Percentiles rank a stretch among this genome's conserved stretches.
phyloP scores from a whole-genome alignment of 2,113 vertebrate species.

The Actenoides hombroni region DNA sequence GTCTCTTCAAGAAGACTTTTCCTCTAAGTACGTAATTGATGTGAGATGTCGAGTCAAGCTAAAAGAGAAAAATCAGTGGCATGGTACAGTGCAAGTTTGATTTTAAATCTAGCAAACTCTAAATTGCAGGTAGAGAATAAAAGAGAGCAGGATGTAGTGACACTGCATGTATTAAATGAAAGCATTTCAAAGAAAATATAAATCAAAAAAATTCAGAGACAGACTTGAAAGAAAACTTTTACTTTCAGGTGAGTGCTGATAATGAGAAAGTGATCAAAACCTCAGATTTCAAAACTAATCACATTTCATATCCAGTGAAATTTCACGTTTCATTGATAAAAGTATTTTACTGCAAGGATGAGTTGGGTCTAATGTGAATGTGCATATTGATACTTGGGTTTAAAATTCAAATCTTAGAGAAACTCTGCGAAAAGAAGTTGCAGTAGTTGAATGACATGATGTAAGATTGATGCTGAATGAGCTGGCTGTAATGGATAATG shows the following conservation, averaged over 20 bases:
- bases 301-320: neutral
- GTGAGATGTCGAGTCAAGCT: neutral
- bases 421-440: neutral
- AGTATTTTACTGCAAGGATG: neutral
- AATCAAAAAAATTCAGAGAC: neutral
- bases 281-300: neutral
- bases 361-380: neutral
- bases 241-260: neutral
- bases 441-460: neutral
- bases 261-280: neutral
- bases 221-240: neutral
- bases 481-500: neutral
- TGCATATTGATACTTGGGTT: neutral
- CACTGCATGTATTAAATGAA: neutral
- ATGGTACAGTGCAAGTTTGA: neutral
- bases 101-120: neutral
- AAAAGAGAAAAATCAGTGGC: neutral
- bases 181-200: neutral
- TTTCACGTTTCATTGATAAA: neutral
- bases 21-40: neutral
- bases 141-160: neutral
- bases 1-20: neutral
- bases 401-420: neutral
- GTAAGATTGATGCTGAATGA: neutral
- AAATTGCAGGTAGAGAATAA: neutral